Conservation (phyloP, 2,888 invertebrate species). For the Melikaiella ostensackeni region DNA sequence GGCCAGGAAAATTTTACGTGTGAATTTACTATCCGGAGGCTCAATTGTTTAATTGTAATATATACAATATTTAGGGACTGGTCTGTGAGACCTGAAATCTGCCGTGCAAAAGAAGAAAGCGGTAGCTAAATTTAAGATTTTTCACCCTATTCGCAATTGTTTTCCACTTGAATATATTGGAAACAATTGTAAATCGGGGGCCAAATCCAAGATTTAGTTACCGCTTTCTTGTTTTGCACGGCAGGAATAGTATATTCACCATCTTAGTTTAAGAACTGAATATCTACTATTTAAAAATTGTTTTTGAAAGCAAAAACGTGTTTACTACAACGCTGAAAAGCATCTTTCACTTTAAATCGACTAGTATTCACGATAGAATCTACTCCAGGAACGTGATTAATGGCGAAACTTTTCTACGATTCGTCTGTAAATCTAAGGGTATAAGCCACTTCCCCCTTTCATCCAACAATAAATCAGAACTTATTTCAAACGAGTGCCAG, state of each 20-base stretch:
- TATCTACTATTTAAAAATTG: slow-evolving; percentile 1
- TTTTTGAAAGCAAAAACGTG: neutral
- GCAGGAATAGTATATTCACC: neutral
- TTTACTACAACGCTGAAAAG: neutral
- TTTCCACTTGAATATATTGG: too few relatives aligned
- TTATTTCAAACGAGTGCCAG: neutral
- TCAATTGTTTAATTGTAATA: too few relatives aligned
- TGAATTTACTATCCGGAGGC: too few relatives aligned
- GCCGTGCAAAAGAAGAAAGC: too few relatives aligned
- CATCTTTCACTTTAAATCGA: slow-evolving; percentile 6
- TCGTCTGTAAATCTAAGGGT: slow-evolving; percentile 20
- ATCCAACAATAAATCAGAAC: slow-evolving; percentile 12
- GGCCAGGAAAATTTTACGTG: too few relatives aligned
- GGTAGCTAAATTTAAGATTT: too few relatives aligned
- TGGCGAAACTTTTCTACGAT: slow-evolving; percentile 22
- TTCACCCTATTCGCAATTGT: too few relatives aligned
- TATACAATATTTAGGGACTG: too few relatives aligned
- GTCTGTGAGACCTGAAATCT: too few relatives aligned
- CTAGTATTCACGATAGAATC: slow-evolving; percentile 2
- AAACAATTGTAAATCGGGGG: too few relatives aligned
- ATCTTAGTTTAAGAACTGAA: neutral
- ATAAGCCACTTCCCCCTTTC: neutral
- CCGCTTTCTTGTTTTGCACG: too few relatives aligned
- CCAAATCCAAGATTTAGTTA: too few relatives aligned
- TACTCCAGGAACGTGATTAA: slow-evolving; percentile 18